Conservation (phyloP, 53 echinoderm and acorn worm species). For the Stichopus horrens region DNA sequence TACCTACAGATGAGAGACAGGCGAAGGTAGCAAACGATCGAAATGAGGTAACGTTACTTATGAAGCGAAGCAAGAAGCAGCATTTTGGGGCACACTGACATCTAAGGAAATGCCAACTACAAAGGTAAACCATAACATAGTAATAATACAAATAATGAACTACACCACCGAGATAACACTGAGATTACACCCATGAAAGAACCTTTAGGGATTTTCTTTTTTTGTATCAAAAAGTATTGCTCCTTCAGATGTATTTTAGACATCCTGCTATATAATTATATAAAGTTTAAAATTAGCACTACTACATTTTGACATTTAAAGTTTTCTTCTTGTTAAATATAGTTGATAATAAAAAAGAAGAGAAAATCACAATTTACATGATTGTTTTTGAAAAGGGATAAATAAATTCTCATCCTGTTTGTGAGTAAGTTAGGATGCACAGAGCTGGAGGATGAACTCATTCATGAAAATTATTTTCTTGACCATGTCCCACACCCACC, state of each 20-base stretch:
- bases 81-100: too few relatives aligned
- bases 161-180: background rate
- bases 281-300: constrained; percentile 18
- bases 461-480: too few relatives aligned
- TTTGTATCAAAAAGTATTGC: constrained; percentile 45
- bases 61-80: too few relatives aligned
- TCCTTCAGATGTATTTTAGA: background rate
- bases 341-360: constrained; percentile 1
- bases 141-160: background rate
- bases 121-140: background rate
- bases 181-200: constrained; percentile 37
- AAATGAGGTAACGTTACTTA: too few relatives aligned
- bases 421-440: background rate
- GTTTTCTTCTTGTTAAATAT: background rate
- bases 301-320: constrained; percentile 10
- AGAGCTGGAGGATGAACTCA: background rate
- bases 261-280: constrained; percentile 17
- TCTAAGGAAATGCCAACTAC: too few relatives aligned
- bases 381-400: background rate
- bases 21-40: too few relatives aligned
- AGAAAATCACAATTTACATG: background rate
- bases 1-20: too few relatives aligned
- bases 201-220: background rate
- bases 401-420: background rate
- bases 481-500: too few relatives aligned